These are phyloP conservation scores for Drosophila mojavensis DNA, from an alignment of 1,140 invertebrate genomes.

Conservation along the genomic window DNA sequence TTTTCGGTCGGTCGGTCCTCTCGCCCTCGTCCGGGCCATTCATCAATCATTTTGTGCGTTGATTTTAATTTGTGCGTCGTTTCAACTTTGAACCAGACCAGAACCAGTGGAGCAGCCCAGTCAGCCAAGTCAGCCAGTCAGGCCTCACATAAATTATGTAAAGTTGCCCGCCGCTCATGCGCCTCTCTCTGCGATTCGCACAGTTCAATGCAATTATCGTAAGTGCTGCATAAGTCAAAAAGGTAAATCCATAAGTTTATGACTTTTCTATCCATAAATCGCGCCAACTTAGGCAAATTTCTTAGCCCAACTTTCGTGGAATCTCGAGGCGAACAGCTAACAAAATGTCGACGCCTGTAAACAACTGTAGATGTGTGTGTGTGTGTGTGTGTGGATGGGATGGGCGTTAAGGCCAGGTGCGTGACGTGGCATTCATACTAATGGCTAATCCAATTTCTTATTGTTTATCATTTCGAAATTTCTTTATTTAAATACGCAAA, in stretches of 20 bases:
- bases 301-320: constrained; percentile 37
- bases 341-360: constrained; percentile 74
- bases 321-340: constrained; percentile 36
- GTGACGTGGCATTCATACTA: constrained; percentile 22
- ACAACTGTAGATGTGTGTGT: constrained; percentile 44
- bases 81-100: constrained; percentile 70
- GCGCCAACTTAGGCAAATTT: constrained; percentile 62
- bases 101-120: not conserved
- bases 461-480: not conserved
- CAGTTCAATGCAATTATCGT: constrained; percentile 76
- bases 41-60: constrained; percentile 81
- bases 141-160: constrained; percentile 73
- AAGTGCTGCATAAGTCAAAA: constrained; percentile 75
- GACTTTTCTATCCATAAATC: constrained; percentile 75
- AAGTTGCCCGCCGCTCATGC: constrained; percentile 52
- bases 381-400: not conserved
- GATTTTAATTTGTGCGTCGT: constrained; percentile 78
- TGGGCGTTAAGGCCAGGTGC: constrained; percentile 10
- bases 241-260: constrained; percentile 78
- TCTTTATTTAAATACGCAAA: not conserved
- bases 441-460: not conserved
- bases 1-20: not conserved
- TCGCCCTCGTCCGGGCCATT: constrained; percentile 42
- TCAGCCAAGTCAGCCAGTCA: constrained; percentile 10
- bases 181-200: constrained; percentile 31